Base-by-base conservation (phyloP, 2,888 invertebrate genomes). In the Luperina testacea region DNA sequence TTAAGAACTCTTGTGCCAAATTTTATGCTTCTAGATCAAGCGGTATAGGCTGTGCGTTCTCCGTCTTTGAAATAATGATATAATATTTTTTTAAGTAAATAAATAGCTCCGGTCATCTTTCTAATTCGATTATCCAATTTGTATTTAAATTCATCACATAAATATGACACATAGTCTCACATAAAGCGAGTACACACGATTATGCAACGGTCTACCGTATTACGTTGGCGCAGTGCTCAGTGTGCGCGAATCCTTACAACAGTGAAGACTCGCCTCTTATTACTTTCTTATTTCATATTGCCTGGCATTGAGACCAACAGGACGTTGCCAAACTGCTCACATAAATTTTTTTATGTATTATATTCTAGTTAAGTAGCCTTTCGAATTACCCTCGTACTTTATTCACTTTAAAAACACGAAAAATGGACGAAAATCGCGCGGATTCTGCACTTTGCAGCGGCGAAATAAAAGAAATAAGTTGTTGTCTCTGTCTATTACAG, bases 321-420 rank as follows among this genome's bases (percentile, higher is more conserved):
- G 75, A 68, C 75, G 75, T 80, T 88, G 88, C 88, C 88, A 88
- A 88, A 89, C 65, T 65, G 42, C 65, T 69, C 74, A 77, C 57
- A 87, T 88, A 87, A 74, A 81, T 85, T 75, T 24, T 69, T 38
- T 15, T 27, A 38, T 20, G 53, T 65, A 78, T 80, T 72, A 57
- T 72, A 77, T 70, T 75, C 51, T n/a, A 51, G 51, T 87, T 72
- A 74, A 85, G 81, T 64, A 82, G 64, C 64, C 82, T 82, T 75
- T 82, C 17, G 24, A 74, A 86, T 75, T 82, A 53, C 51, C 69
- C 51, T 70, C 38, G 38, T 63, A 59, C 27, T 53, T 82, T 80
- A 68, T 48, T 57, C 64, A 65, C 7, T 57, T 57, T 75, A 2
- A 63, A 63, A 70, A 17, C 48, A 67, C 48, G 11, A 81, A 57